A percentile compares a stretch with the other conserved stretches of the same genome.
These are phyloP conservation scores for Phymastichus coffea DNA, from an alignment of 1,140 invertebrate genomes.

Conservation along the genomic window DNA sequence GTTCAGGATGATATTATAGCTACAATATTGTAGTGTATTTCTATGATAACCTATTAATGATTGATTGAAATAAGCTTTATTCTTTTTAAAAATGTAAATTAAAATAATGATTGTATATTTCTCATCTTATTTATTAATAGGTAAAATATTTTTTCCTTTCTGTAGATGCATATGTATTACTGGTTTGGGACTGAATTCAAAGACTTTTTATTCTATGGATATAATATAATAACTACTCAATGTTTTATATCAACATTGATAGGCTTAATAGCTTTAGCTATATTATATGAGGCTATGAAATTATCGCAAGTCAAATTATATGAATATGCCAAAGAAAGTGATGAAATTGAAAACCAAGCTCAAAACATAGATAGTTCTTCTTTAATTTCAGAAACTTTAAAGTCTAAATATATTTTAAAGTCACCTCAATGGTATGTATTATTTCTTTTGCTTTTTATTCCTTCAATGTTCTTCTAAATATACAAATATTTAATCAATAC, in stretches of 20 bases:
- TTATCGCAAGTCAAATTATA: slow-evolving; percentile 47
- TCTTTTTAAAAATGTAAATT: too few relatives aligned
- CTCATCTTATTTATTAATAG: too few relatives aligned
- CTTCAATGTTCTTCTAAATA: background rate
- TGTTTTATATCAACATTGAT: slow-evolving; percentile 59
- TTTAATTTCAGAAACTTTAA: slow-evolving; percentile 41
- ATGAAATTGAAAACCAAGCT: slow-evolving; percentile 12
- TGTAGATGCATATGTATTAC: slow-evolving; percentile 61
- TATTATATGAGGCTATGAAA: slow-evolving; percentile 63
- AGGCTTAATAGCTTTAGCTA: slow-evolving; percentile 54
- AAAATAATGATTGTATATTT: too few relatives aligned
- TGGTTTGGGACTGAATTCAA: slow-evolving; percentile 61
- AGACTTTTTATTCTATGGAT: slow-evolving; percentile 59
- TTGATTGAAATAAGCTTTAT: background rate
- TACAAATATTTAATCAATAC: background rate
- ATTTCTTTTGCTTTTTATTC: background rate
- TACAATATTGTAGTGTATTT: too few relatives aligned
- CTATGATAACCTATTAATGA: background rate
- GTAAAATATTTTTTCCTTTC: too few relatives aligned
- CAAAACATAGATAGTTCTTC: slow-evolving; percentile 42
- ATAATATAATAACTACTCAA: slow-evolving; percentile 51
- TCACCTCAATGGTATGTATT: slow-evolving; percentile 35
- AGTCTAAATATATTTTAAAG: slow-evolving; percentile 23
- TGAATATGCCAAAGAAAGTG: slow-evolving; percentile 24
- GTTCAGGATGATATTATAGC: too few relatives aligned